Evolutionary conservation across 1,140 invertebrate species (phyloP).

Genomic region (Brachionus paranguensis): DNA sequence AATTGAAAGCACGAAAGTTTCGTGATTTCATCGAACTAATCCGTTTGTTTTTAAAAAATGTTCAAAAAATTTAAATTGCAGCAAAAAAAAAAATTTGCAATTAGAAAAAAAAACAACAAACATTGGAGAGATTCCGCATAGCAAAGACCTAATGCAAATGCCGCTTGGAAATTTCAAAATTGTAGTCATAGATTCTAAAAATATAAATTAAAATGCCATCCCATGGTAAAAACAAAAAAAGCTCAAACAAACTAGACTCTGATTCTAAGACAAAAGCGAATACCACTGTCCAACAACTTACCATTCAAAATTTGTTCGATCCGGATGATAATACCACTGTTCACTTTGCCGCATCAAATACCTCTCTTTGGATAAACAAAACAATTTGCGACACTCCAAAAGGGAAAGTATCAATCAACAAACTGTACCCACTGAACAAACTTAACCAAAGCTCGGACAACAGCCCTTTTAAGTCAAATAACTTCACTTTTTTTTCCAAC

Average conservation of each 20-base stretch:
- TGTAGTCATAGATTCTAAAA: not conserved
- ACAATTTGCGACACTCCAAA: not conserved
- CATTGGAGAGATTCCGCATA: not conserved
- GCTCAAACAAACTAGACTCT: not conserved
- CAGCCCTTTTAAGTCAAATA: not conserved
- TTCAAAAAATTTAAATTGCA: not conserved
- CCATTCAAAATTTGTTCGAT: constrained; percentile 32
- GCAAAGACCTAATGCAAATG: not conserved
- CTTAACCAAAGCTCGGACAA: not conserved
- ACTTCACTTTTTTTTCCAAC: constrained; percentile 11
- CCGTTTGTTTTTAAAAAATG: not conserved
- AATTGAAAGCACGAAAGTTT: not conserved
- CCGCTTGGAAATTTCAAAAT: not conserved
- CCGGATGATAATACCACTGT: constrained; percentile 19
- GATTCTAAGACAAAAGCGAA: not conserved
- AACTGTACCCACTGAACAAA: constrained; percentile 1
- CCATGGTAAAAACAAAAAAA: not conserved
- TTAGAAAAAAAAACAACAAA: not conserved
- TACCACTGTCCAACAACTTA: not conserved
- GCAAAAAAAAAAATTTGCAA: not conserved
- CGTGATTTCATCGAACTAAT: not conserved
- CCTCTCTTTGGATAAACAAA: constrained; percentile 19
- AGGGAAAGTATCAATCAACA: not conserved
- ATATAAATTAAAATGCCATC: not conserved
- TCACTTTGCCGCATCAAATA: constrained; percentile 7